Conservation (phyloP, 2,113 vertebrate genomes). For the Pan troglodytes region NHGRI_mPanTro3-v2.1_pri NC_072415.2:79709001-79709500, state of each 20-base stretch:
- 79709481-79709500: neutral
- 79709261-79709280: neutral
- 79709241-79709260: neutral
- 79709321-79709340: slow-evolving; percentile 6
- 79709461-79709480: neutral
- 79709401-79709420: slow-evolving; percentile 16
- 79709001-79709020: neutral
- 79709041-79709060: neutral
- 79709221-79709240: neutral
- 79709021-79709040: neutral
- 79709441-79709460: neutral
- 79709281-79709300: slow-evolving; percentile 5
- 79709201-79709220: neutral
- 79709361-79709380: neutral
- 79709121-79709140: neutral
- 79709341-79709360: neutral
- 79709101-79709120: neutral
- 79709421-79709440: neutral
- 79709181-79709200: neutral
- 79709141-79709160: neutral
- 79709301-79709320: neutral
- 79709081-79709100: neutral
- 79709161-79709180: neutral
- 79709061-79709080: neutral
- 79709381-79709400: neutral